Evolutionary conservation across 1,140 invertebrate genomes (phyloP).

Genomic region (Bombus superbus): DNA sequence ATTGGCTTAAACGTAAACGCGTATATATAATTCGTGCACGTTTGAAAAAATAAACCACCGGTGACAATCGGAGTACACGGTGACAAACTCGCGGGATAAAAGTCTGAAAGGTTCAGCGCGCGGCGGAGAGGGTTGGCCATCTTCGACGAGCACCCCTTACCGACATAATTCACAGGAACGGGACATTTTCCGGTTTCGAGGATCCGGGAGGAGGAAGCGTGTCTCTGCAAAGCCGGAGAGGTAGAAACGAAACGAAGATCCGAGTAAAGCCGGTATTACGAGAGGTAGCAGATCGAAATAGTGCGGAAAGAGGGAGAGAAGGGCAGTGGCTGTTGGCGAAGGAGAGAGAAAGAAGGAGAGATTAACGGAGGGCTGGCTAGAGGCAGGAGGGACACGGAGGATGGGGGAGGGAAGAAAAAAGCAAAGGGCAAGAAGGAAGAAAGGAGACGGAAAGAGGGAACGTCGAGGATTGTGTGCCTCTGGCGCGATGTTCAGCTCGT

Average conservation of each 20-base stretch:
- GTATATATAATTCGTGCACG: not conserved
- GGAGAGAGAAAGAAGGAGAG: constrained; percentile 19
- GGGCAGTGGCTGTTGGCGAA: not conserved
- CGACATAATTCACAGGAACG: constrained; percentile 54
- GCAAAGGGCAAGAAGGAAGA: constrained; percentile 31
- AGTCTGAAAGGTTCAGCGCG: constrained; percentile 6
- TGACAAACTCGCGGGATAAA: not conserved
- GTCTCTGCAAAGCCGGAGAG: constrained; percentile 29
- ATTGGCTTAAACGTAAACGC: not conserved
- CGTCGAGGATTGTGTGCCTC: constrained; percentile 69
- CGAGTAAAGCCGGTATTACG: constrained; percentile 67
- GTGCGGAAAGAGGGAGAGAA: constrained; percentile 39
- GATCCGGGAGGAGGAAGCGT: constrained; percentile 59
- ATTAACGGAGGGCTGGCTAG: constrained; percentile 37
- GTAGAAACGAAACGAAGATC: constrained; percentile 60
- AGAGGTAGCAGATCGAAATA: constrained; percentile 69
- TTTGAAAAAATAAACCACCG: not conserved
- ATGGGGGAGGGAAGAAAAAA: constrained; percentile 24
- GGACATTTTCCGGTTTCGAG: constrained; percentile 66
- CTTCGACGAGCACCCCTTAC: constrained; percentile 26
- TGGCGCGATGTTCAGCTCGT: constrained; percentile 72
- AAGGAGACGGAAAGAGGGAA: constrained; percentile 52
- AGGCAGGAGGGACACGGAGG: not conserved
- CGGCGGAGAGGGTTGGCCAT: constrained; percentile 26
- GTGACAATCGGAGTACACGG: not conserved